These are phyloP conservation scores for Ovis canadensis DNA, from an alignment of 2,113 vertebrate species.

Conservation along the genomic window DNA sequence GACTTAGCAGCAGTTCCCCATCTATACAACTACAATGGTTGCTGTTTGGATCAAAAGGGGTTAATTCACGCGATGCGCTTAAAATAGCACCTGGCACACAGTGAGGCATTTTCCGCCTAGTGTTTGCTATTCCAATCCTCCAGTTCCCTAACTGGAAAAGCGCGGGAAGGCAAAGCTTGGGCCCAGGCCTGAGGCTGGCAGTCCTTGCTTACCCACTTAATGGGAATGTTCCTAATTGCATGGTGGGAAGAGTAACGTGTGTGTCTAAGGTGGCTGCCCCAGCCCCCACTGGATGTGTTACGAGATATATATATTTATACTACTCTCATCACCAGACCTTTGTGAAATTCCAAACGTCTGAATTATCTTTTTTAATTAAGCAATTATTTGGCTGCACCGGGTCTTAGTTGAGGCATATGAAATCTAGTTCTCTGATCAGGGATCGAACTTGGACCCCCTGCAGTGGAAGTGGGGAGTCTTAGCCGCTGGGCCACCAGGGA, in stretches of 20 bases:
- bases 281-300: not conserved
- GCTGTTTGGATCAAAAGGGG: slow-evolving; percentile 55
- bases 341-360: not conserved
- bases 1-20: not conserved
- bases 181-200: not conserved
- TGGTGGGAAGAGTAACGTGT: rapidly evolving
- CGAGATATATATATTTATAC: not conserved
- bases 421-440: not conserved
- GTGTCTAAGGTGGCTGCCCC: not conserved
- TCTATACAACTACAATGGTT: not conserved
- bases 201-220: not conserved
- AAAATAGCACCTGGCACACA: not conserved
- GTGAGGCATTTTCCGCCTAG: slow-evolving; percentile 68
- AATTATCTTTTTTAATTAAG: not conserved
- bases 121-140: slow-evolving; percentile 55
- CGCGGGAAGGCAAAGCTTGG: not conserved
- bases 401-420: not conserved
- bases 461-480: not conserved
- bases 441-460: not conserved
- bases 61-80: slow-evolving; percentile 19
- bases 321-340: not conserved
- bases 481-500: not conserved
- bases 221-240: not conserved
- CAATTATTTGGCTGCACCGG: not conserved
- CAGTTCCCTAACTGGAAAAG: not conserved